Evolutionary conservation across 2,797 vertebrate genomes (phyloP).

Genomic region (Scleropages formosus): DNA sequence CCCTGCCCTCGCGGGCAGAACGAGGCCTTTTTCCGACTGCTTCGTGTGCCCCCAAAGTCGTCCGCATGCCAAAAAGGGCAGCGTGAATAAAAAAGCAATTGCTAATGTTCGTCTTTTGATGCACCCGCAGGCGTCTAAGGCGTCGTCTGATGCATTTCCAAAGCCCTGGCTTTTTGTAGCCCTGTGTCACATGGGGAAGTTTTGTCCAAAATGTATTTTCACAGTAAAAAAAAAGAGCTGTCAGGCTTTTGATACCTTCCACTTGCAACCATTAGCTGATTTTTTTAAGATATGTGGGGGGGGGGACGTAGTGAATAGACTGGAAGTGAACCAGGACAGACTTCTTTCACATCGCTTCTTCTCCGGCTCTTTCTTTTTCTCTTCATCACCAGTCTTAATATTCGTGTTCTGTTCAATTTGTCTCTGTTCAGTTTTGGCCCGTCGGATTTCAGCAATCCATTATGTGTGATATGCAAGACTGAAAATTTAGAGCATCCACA

Average conservation of each 20-base stretch:
- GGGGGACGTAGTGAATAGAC: slow-evolving; percentile 76
- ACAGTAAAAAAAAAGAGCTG: slow-evolving; percentile 67
- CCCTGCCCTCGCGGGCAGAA: slow-evolving; percentile 72
- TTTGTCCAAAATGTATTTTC: slow-evolving; percentile 76
- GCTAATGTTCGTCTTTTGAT: slow-evolving; percentile 82
- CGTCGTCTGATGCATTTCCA: slow-evolving; percentile 74
- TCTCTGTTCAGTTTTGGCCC: not conserved
- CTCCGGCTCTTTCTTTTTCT: slow-evolving; percentile 43
- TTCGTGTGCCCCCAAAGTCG: slow-evolving; percentile 64
- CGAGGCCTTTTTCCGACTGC: slow-evolving; percentile 71
- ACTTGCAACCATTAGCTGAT: slow-evolving; percentile 70
- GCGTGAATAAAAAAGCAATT: slow-evolving; percentile 89
- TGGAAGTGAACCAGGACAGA: slow-evolving; percentile 84
- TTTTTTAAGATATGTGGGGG: slow-evolving; percentile 64
- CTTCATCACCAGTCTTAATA: slow-evolving; percentile 16
- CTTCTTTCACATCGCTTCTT: slow-evolving; percentile 48
- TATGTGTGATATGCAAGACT: too few species aligned
- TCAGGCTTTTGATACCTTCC: slow-evolving; percentile 63
- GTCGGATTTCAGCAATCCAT: too few species aligned
- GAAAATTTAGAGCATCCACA: too few species aligned
- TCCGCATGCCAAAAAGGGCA: slow-evolving; percentile 82
- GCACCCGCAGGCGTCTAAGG: slow-evolving; percentile 84
- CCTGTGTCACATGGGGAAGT: slow-evolving; percentile 79
- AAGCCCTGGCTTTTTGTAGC: slow-evolving; percentile 83
- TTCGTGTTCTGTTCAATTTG: slow-evolving; percentile 28